Conservation (phyloP, 2,888 invertebrate species). For the Agriopis leucophaearia region DNA sequence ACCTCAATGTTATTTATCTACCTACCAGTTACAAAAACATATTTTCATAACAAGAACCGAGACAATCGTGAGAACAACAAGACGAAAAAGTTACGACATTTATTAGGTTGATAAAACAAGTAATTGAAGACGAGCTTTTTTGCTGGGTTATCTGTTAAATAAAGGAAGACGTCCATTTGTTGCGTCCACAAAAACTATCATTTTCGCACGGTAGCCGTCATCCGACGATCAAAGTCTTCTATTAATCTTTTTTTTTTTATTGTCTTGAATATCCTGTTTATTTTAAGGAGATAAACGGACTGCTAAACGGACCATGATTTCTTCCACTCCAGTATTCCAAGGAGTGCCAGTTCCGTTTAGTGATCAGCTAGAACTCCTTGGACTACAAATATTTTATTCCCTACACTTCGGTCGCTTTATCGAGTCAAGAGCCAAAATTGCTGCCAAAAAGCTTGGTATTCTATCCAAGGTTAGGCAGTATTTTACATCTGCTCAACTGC, state of each 20-base stretch:
- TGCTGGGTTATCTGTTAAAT: slow-evolving; percentile 12
- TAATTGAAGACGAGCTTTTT: slow-evolving; percentile 27
- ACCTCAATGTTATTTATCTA: too few species aligned
- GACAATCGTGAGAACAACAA: slow-evolving; percentile 29
- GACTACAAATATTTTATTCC: too few species aligned
- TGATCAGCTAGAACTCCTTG: too few species aligned
- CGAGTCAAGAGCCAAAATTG: too few species aligned
- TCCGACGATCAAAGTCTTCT: slow-evolving; percentile 17
- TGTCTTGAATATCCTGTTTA: slow-evolving; percentile 21
- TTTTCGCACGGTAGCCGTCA: slow-evolving; percentile 33
- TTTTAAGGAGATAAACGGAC: background rate
- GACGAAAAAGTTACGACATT: slow-evolving; percentile 23
- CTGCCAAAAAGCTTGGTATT: too few species aligned
- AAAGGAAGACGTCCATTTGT: slow-evolving; percentile 29
- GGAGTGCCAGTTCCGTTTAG: too few species aligned
- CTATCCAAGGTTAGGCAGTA: too few species aligned
- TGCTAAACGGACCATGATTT: too few species aligned
- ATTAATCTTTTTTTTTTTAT: slow-evolving; percentile 15
- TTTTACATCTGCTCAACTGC: too few species aligned
- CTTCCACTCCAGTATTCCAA: too few species aligned
- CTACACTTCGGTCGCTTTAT: too few species aligned
- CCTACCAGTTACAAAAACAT: background rate
- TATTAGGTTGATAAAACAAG: slow-evolving; percentile 21
- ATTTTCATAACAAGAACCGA: background rate
- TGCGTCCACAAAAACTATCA: slow-evolving; percentile 15